phyloP scores from a whole-genome alignment of 2,888 invertebrate genomes.

The Cecidostiba fungosa region DNA sequence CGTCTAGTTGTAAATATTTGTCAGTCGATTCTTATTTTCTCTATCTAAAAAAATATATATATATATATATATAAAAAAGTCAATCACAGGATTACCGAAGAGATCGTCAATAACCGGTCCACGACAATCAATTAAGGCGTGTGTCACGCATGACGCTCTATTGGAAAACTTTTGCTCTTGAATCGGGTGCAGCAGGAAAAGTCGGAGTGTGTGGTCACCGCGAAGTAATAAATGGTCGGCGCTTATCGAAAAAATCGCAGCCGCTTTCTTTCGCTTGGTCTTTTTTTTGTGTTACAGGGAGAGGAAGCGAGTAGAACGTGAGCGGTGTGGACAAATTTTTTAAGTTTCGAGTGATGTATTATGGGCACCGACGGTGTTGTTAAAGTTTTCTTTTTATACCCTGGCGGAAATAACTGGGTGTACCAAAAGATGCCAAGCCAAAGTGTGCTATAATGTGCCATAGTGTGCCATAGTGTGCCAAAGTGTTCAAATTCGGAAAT shows the following conservation, averaged over 20 bases:
- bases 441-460: too few relatives aligned
- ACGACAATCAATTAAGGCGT: conserved; percentile 55
- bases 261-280: background rate
- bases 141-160: conserved; percentile 44
- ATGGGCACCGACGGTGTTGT: background rate
- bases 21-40: background rate
- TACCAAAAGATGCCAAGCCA: too few relatives aligned
- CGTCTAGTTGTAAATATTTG: background rate
- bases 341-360: background rate
- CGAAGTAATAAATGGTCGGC: conserved; percentile 49
- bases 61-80: background rate
- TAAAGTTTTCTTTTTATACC: background rate
- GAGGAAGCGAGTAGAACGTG: background rate
- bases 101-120: conserved; percentile 48
- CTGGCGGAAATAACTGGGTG: too few relatives aligned
- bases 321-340: conserved; percentile 1
- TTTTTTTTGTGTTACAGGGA: conserved; percentile 4
- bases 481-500: too few relatives aligned
- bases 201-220: background rate
- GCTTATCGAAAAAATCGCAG: conserved; percentile 48
- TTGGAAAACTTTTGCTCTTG: conserved; percentile 56
- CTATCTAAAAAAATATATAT: background rate
- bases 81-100: conserved; percentile 26
- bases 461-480: too few relatives aligned
- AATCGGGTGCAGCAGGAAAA: conserved; percentile 9